Percentiles rank a stretch among this genome's conserved stretches.
Evolutionary conservation across 1,140 invertebrate species (phyloP).

Genomic region (Spodoptera frugiperda): DNA sequence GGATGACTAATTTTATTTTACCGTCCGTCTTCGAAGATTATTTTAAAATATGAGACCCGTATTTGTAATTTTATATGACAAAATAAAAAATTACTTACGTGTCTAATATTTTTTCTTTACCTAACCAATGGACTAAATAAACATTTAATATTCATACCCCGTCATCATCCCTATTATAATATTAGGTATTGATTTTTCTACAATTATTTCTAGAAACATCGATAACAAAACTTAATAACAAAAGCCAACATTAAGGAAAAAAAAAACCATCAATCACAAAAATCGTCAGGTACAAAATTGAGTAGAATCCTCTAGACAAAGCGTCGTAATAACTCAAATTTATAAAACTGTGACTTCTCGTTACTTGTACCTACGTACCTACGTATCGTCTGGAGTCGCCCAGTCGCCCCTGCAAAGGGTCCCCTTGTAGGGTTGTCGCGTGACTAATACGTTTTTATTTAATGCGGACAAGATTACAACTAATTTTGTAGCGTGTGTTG

Average conservation of each 20-base stretch:
- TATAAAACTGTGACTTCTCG: conserved; percentile 33
- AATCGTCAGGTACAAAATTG: conserved; percentile 32
- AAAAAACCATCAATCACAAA: neutral
- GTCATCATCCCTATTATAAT: no score
- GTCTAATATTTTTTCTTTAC: no score
- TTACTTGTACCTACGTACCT: conserved; percentile 7
- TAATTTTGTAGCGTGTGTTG: conserved; percentile 44
- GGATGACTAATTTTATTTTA: no score
- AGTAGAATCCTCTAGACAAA: conserved; percentile 16
- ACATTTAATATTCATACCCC: no score
- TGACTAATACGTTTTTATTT: conserved; percentile 58
- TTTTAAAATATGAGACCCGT: no score
- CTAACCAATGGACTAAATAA: no score
- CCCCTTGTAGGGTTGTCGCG: conserved; percentile 49
- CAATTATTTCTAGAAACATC: no score
- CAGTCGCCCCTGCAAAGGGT: conserved; percentile 13
- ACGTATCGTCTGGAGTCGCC: conserved; percentile 18
- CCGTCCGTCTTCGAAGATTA: no score
- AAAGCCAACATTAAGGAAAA: neutral
- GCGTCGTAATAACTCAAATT: conserved; percentile 27
- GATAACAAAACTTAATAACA: neutral
- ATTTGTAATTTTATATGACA: no score
- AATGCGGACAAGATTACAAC: conserved; percentile 49
- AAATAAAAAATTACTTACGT: no score
- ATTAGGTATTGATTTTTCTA: no score